These are phyloP conservation scores for Peromyscus eremicus DNA, from an alignment of 2,797 vertebrate genomes.

Conservation along the genomic window DNA sequence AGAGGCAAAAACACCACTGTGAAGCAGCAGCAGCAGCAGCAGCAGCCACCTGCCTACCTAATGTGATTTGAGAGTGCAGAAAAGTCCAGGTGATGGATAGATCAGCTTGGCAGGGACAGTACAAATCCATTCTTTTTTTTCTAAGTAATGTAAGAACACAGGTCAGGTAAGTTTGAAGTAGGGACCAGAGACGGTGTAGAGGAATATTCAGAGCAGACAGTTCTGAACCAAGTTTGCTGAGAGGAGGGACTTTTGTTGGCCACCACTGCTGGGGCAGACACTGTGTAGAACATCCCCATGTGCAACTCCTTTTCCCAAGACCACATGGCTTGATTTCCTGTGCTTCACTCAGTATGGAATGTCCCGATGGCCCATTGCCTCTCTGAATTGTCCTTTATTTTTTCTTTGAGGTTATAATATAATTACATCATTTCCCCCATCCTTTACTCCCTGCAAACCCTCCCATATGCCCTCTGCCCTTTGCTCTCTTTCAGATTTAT, in stretches of 20 bases:
- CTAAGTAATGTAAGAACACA: not conserved
- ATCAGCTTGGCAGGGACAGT: not conserved
- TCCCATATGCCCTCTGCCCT: not conserved
- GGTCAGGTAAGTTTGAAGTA: not conserved
- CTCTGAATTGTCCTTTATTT: not conserved
- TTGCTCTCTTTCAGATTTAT: not conserved
- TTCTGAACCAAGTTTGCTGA: not conserved
- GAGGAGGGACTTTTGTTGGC: not conserved
- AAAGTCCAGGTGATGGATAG: not conserved
- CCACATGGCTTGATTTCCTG: not conserved
- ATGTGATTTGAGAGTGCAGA: not conserved
- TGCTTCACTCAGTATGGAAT: not conserved
- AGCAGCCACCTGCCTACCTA: not conserved
- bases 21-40: not conserved
- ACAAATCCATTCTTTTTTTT: not conserved
- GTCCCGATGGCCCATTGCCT: not conserved
- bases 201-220: not conserved
- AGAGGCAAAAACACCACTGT: not conserved
- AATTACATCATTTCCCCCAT: not conserved
- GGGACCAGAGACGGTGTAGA: not conserved
- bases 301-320: not conserved
- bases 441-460: not conserved
- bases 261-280: not conserved
- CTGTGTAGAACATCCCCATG: fast-evolving
- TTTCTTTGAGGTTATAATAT: not conserved